Evolutionary conservation across 2,797 vertebrate species (phyloP).

Genomic region (Scolopax bukidnonensis): DNA sequence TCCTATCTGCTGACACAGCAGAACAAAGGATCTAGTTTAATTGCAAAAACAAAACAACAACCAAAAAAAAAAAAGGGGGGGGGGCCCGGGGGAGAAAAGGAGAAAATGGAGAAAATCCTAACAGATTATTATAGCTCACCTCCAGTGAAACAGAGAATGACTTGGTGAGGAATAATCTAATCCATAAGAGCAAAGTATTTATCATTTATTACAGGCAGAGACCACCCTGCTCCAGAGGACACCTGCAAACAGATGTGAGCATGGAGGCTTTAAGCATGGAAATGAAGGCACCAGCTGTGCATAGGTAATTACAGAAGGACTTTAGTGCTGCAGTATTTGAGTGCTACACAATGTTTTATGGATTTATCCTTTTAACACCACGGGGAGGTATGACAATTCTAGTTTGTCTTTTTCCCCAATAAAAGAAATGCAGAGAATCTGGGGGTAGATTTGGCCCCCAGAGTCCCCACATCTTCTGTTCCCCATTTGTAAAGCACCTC

Average conservation of each 20-base stretch:
- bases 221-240: conserved; percentile 30
- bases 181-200: not conserved
- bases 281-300: not conserved
- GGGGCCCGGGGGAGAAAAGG: not conserved
- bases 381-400: accelerated
- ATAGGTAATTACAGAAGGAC: not conserved
- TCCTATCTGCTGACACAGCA: not conserved
- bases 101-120: not conserved
- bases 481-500: not conserved
- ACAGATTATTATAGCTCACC: not conserved
- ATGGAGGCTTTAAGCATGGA: not conserved
- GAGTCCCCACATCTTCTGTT: not conserved
- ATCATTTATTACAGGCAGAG: not conserved
- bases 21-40: not conserved
- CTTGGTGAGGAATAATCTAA: conserved; percentile 9
- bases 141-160: not conserved
- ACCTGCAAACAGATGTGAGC: conserved; percentile 11
- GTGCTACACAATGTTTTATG: not conserved
- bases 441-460: not conserved
- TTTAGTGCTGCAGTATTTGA: not conserved
- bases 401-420: not conserved
- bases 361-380: not conserved
- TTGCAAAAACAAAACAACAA: not conserved
- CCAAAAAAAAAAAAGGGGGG: not conserved
- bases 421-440: not conserved